phyloP scores from a whole-genome alignment of 1,140 invertebrate species.

The Micrasema minimum region DNA sequence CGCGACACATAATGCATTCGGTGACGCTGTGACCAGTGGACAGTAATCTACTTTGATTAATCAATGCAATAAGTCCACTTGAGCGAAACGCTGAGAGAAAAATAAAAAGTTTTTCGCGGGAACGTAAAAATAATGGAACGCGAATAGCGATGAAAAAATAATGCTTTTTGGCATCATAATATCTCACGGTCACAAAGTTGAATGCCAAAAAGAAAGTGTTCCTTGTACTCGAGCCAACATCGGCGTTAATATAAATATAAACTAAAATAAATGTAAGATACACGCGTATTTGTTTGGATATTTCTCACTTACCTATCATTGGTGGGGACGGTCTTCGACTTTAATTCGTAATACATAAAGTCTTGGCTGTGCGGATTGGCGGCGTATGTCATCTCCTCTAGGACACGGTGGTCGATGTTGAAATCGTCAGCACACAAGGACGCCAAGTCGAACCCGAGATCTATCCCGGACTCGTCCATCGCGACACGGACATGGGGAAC shows the following conservation, averaged over 20 bases:
- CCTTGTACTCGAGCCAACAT: slow-evolving; percentile 44
- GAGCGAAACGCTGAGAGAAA: not conserved
- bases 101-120: slow-evolving; percentile 32
- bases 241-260: slow-evolving; percentile 18
- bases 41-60: not conserved
- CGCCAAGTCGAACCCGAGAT: slow-evolving; percentile 77
- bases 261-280: slow-evolving; percentile 40
- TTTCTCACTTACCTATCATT: slow-evolving; percentile 70
- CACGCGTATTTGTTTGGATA: slow-evolving; percentile 26
- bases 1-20: not conserved
- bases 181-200: slow-evolving; percentile 35
- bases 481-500: slow-evolving; percentile 55
- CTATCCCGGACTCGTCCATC: slow-evolving; percentile 76
- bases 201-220: slow-evolving; percentile 50
- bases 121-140: slow-evolving; percentile 13
- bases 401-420: slow-evolving; percentile 65
- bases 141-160: slow-evolving; percentile 15
- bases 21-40: not conserved
- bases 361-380: slow-evolving; percentile 57
- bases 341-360: slow-evolving; percentile 77
- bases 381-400: slow-evolving; percentile 66
- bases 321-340: slow-evolving; percentile 72
- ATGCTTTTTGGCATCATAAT: slow-evolving; percentile 39
- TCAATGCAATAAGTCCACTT: not conserved
- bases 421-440: slow-evolving; percentile 69